Conservation (phyloP, 37 sponge, comb jelly and placozoan genomes). For the Petrosia ficiformis region DNA sequence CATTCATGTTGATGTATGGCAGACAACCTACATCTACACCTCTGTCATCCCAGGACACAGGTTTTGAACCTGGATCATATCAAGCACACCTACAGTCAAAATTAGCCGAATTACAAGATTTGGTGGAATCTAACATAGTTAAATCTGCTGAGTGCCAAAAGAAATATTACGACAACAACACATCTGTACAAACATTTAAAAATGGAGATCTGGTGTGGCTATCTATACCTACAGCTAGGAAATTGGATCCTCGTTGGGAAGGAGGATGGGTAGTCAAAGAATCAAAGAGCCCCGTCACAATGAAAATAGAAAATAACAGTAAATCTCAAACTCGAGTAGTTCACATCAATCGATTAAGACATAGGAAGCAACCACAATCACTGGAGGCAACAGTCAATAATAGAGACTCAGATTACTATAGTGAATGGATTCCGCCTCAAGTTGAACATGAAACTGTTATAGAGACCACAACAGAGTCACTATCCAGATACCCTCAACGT, state of each 20-base stretch:
- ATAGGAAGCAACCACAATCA: too few species aligned
- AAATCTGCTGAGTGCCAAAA: conserved; percentile 26
- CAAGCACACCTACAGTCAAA: conserved; percentile 9
- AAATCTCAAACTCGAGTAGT: conserved; percentile 19
- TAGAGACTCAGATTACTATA: too few species aligned
- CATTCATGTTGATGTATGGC: conserved; percentile 66
- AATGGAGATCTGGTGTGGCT: conserved; percentile 63
- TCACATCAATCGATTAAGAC: conserved; percentile 32
- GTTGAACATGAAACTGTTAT: too few species aligned
- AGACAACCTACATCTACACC: conserved; percentile 21
- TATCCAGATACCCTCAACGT: too few species aligned
- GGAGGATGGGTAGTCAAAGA: conserved; percentile 42
- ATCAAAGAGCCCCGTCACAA: conserved; percentile 20
- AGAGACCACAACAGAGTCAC: too few species aligned
- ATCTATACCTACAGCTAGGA: conserved; percentile 55
- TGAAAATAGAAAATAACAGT: conserved; percentile 19
- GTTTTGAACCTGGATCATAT: conserved; percentile 30
- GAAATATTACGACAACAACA: conserved; percentile 16
- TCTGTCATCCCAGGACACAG: too few species aligned
- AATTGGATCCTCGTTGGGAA: conserved; percentile 65
- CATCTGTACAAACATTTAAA: background rate
- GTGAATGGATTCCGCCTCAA: background rate
- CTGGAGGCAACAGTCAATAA: too few species aligned
- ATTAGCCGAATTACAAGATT: conserved; percentile 33
- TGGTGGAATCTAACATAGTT: conserved; percentile 50